Base-by-base conservation (phyloP, 2,797 vertebrate species). In the Paratrypauchen microcephalus region DNA sequence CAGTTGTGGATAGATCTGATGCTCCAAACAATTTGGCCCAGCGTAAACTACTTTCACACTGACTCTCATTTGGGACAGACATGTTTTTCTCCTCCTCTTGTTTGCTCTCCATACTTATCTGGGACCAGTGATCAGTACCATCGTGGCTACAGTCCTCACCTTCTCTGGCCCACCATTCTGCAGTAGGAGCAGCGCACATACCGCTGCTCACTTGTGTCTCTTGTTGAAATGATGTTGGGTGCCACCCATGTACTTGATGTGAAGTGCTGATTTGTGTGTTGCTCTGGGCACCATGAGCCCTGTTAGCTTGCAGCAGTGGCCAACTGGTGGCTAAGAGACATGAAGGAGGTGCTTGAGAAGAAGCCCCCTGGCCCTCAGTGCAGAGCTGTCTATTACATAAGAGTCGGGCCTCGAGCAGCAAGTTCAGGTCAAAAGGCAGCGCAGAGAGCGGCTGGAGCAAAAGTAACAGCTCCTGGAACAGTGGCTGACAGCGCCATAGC, bases 11-110 rank as follows among this genome's bases (percentile, higher is more conserved):
- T 12, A 69, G 6, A 65, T 79, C 73, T 16, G 76, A 75, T 30
- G 91, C 95, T 68, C 97, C 97, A 70, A 99, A 99, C 73, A 98
- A 93, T 75, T 94, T 93, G 54, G 96, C 96, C 97, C 96, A 98
- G 72, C 95, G 95, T 77, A 95, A 90, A 73, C 90, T 77, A 0
- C 73, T 88, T 65, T 66, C 87, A 64, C 67, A 54, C 15, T 74
- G 70, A 21, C 79, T 87, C 23, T 79, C 83, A 84, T 19, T 26
- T 47, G 9, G 78, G 68, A 13, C 56, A 2, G 75, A 80, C 84
- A 76, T 66, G 41, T 80, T 58, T 69, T 66, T 72, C 36, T 66
- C 91, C 80, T 41, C 84, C 6, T 78, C 87, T 58, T 80, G 77
- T 59, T 65, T 64, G 67, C 68, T 80, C 23, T 85, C 76, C 74